Base-by-base conservation (phyloP, 2,797 vertebrate species). In the Eulemur albifrons region DNA sequence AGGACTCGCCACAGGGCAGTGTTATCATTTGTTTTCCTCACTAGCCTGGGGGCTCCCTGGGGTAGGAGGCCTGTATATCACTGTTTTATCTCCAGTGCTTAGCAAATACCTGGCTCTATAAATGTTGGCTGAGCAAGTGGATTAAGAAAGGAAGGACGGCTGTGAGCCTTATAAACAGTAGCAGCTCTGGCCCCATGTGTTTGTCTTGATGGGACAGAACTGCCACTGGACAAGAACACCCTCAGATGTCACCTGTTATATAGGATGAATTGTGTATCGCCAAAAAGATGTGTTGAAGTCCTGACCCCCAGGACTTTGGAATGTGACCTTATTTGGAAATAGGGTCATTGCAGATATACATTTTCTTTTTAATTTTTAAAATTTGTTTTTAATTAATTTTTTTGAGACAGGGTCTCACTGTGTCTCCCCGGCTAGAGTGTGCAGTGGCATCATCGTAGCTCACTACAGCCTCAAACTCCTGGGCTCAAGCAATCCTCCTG, bases 241-340 rank as follows among this genome's bases (percentile, higher is more conserved):
- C 30, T 83, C 25, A 59, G 50, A 79, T 8, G 20, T 82, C 11
- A 73, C 63, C 48, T 63, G 40, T 48, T 40, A 40, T 65, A 38
- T 7, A 32, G 35, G 17, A 35, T 81, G 48, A 40, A 59, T 35
- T 57, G n/a, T 4, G 7, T 84, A 18, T 61, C 32, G 30, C 27
- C n/a, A 54, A 65, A 87, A 77, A 77, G 61, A 61, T 6, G 45
- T 30, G 14, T 35, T 63, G 69, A 75, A 35, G 25, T 61, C 35
- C 32, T n/a, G 12, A 48, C 8, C 4, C 21, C 21, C 7, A 82
- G 9, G n/a, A 45, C 50, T 2, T n/a, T 52, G 43, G n/a, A 76
- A 75, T 72, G 14, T 50, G 50, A 90, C 30, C 59, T 50, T 75
- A 81, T 69, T 75, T 81, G 81, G 57, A 90, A 90, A 76, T 52